Conservation (phyloP, 2,888 invertebrate species). For the Rhyacophila evoluta region DNA sequence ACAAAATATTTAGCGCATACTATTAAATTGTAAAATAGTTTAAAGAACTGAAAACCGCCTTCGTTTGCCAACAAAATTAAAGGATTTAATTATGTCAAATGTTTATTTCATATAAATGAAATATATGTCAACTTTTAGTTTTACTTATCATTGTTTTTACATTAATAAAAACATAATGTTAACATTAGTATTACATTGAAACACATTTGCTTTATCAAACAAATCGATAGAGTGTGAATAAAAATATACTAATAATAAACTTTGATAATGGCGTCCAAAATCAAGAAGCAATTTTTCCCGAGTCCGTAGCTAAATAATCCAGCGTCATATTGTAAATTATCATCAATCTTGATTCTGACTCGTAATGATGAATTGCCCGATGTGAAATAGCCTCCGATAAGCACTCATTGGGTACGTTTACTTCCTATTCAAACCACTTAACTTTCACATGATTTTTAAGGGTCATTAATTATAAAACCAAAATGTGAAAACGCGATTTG, state of each 20-base stretch:
- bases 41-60: too few relatives aligned
- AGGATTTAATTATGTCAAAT: too few relatives aligned
- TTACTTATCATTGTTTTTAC: too few relatives aligned
- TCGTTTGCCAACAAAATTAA: too few relatives aligned
- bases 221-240: neutral
- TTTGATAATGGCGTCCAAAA: neutral
- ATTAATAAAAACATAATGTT: too few relatives aligned
- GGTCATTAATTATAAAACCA: constrained; percentile 28
- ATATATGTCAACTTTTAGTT: too few relatives aligned
- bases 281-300: neutral
- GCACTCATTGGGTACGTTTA: constrained; percentile 37
- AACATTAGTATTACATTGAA: neutral
- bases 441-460: neutral
- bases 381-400: constrained; percentile 38
- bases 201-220: constrained; percentile 3
- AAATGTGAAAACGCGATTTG: constrained; percentile 16
- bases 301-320: neutral
- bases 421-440: constrained; percentile 32
- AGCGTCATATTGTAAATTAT: constrained; percentile 43
- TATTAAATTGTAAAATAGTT: too few relatives aligned
- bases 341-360: constrained; percentile 51
- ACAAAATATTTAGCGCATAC: too few relatives aligned
- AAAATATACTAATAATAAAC: neutral
- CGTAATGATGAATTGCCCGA: constrained; percentile 46
- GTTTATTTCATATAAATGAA: too few relatives aligned